Conservation (phyloP, 2,797 vertebrate genomes). For the Chaetophractus vellerosus region DNA sequence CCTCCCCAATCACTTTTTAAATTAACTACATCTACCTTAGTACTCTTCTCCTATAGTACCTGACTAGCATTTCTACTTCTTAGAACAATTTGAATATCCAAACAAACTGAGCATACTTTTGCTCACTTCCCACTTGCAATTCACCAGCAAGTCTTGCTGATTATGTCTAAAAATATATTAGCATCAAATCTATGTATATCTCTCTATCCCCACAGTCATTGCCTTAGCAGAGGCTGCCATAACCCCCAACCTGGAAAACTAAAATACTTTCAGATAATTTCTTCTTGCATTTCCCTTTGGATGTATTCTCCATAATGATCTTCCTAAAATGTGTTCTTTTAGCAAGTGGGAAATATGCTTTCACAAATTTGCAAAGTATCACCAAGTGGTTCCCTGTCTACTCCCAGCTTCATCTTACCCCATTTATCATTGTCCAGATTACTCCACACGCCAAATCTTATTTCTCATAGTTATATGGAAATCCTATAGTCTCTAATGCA, state of each 20-base stretch:
- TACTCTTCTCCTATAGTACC: not conserved
- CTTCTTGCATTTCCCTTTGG: not conserved
- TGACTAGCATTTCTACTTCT: not conserved
- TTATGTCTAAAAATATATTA: not conserved
- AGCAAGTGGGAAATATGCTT: not conserved
- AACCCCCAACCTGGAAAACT: not conserved
- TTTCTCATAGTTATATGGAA: not conserved
- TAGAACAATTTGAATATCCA: not conserved
- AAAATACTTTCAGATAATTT: not conserved
- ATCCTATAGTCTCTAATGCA: not conserved
- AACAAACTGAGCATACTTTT: not conserved
- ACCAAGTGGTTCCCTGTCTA: not conserved
- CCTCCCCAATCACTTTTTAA: too few relatives aligned
- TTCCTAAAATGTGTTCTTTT: not conserved
- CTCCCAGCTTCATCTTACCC: not conserved
- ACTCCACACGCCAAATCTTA: not conserved
- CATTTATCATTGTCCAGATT: not conserved
- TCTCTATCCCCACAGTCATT: not conserved
- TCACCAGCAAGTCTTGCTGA: not conserved
- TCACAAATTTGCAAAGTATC: not conserved
- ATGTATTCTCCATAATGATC: not conserved
- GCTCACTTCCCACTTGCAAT: not conserved
- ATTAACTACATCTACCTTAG: not conserved
- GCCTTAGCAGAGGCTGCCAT: not conserved
- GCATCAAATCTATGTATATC: too few relatives aligned